Conservation (phyloP, 2,113 vertebrate genomes). For the Chaetodon auriga region DNA sequence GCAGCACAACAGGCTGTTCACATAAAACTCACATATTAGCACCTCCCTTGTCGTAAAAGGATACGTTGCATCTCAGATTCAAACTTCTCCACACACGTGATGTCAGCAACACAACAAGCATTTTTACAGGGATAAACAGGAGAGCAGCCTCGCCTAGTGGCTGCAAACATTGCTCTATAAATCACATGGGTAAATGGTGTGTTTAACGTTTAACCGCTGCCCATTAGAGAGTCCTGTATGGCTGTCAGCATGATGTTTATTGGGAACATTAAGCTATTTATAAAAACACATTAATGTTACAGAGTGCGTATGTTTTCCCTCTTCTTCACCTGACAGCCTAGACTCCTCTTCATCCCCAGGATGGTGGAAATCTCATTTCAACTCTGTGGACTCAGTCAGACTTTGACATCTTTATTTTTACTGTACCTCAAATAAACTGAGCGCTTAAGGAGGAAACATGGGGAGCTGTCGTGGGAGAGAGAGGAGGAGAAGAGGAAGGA, state of each 20-base stretch:
- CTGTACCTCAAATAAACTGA: constrained; percentile 47
- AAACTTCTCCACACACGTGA: neutral
- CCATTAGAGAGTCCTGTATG: constrained; percentile 66
- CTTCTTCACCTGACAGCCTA: constrained; percentile 13
- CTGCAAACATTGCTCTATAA: constrained; percentile 53
- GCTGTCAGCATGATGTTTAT: constrained; percentile 63
- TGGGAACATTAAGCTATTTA: constrained; percentile 56
- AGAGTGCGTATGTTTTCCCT: constrained; percentile 1
- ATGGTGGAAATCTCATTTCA: constrained; percentile 18
- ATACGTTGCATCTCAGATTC: neutral
- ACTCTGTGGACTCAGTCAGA: neutral
- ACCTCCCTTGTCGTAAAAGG: neutral
- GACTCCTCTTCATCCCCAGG: constrained; percentile 1
- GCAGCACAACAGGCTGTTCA: neutral
- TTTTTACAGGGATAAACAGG: constrained; percentile 13
- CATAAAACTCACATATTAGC: neutral
- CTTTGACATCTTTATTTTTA: constrained; percentile 68
- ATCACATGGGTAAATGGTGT: constrained; percentile 69
- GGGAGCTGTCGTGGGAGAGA: neutral
- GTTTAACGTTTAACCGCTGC: constrained; percentile 61
- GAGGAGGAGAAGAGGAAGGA: neutral
- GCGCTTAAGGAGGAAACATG: constrained; percentile 11
- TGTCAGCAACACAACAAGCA: neutral
- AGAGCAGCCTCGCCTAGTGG: neutral
- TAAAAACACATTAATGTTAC: constrained; percentile 12